Evolutionary conservation across 1,140 invertebrate species (phyloP).

Genomic region (Achatina immaculata): DNA sequence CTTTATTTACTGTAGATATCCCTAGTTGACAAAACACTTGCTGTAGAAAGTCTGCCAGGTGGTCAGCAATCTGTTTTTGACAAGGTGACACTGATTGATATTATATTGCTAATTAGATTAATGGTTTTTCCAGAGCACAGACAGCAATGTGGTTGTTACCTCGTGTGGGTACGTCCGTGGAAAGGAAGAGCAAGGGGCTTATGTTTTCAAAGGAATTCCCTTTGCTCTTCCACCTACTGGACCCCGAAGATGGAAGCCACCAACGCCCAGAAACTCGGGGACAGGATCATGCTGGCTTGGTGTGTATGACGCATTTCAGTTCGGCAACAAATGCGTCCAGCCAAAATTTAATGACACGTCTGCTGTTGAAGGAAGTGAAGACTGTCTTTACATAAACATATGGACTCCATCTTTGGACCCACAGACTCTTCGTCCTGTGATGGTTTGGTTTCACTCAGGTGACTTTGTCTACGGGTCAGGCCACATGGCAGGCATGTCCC

Average conservation of each 20-base stretch:
- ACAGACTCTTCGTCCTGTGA: slow-evolving; percentile 74
- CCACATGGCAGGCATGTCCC: slow-evolving; percentile 67
- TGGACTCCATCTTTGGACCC: slow-evolving; percentile 55
- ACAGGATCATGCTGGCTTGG: slow-evolving; percentile 53
- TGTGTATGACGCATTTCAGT: slow-evolving; percentile 38
- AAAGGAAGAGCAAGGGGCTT: slow-evolving; percentile 75
- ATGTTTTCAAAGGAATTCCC: slow-evolving; percentile 87
- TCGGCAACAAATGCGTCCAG: slow-evolving; percentile 47
- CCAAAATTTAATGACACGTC: slow-evolving; percentile 29
- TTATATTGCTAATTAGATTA: no score
- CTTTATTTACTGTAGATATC: no score
- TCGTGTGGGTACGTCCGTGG: slow-evolving; percentile 37
- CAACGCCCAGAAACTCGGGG: slow-evolving; percentile 71
- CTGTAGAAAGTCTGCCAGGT: no score
- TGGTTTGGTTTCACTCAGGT: slow-evolving; percentile 86
- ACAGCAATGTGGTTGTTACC: slow-evolving; percentile 23
- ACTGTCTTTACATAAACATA: slow-evolving; percentile 63
- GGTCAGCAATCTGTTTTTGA: no score
- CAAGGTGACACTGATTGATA: no score
- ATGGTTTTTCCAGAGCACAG: slow-evolving; percentile 10
- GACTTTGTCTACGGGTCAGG: slow-evolving; percentile 77
- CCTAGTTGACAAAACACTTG: no score
- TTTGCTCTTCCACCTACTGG: slow-evolving; percentile 84
- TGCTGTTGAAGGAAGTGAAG: slow-evolving; percentile 50
- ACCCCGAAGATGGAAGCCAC: slow-evolving; percentile 78